Evolutionary conservation across 2,113 vertebrate genomes (phyloP), one percentile per base, ranked within the genome.

Genomic region (Junco hyemalis): DNA sequence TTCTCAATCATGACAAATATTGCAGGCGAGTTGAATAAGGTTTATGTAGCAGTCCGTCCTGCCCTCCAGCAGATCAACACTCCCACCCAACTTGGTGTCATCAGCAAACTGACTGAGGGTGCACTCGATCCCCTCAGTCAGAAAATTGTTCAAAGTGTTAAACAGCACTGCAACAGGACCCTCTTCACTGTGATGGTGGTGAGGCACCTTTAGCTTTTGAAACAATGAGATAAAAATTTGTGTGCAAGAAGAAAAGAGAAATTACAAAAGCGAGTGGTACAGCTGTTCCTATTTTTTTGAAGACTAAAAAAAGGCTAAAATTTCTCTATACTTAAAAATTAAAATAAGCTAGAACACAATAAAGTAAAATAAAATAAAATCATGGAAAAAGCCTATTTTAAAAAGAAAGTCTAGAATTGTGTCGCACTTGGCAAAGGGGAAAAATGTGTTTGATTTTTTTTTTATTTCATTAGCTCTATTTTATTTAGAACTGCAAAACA

Each of bases 101-200:
- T 23, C 53, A 36, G 26, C 45, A 77, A 51, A 36, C 21, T 36
- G 22, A 51, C 4, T 7, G 45, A 60, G 33, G 33, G 17, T 51
- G 36, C 17, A 6, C 14, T 51, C 1, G 0, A 22, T 42, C 3
- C 31, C 51, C 21, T 66, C 2, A 0, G 26, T 59, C 63, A 36
- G 26, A 12, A 28, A 36, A 33, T 15, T 60, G 33, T 19, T 51
- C 60, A 51, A 51, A 26, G 12, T 59, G 17, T 28, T 44, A 44
- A 68, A 68, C 72, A 68, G 25, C 35, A 31, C 25, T 59, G 17
- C 21, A n/a, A 29, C 42, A 54, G 24, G 29, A 36, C 4, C 5
- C 13, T 50, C 25, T 74, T 25, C 31, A 51, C 36, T 59, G 21
- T 31, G 31, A 68, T 12, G 23, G 44, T 44, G 44, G 18, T 50